Base-by-base conservation (phyloP, 2,113 vertebrate genomes). In the Microtus pennsylvanicus region DNA sequence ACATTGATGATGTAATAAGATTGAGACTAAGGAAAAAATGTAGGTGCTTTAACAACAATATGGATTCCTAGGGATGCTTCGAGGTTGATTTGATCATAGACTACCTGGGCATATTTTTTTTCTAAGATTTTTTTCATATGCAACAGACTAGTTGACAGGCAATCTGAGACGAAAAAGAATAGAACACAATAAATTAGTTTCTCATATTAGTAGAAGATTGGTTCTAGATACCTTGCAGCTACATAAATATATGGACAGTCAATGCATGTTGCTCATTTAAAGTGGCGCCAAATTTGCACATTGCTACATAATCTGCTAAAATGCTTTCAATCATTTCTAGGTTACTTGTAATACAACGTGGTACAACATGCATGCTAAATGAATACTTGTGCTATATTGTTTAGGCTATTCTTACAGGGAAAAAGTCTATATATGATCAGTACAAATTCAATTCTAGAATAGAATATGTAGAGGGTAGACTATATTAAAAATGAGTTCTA, bases 1-100 rank as follows among this genome's bases (percentile, higher is more conserved):
- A 87, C 28, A 89, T n/a, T 35, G n/a, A 65, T 14, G 42, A 4
- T 75, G 24, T 47, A 58, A 21, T 24, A 16, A 19, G 1, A 78
- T 45, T 83, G 30, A 82, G 52, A 95, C 65, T 75, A 38, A 87
- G 19, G 63, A 69, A 77, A 58, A 92, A 38, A 14, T 61, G 2
- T 72, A 55, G 28, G 5, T 42, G 33, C 30, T 95, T 96, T 92
- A 72, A 83, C 61, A 94, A 88, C 22, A 76, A 72, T 77, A 47
- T 2, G 75, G 50, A 67, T 87, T 96, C 7, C 74, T 95, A 50
- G 24, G 1, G 67, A 12, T 77, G 14, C 91, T 93, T 94, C 17
- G 35, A 11, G 3, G 17, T 69, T 12, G 67, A 24, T n/a, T 58
- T 38, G 96, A 19, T 87, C 45, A 90, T 50, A 93, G 94, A 91